phyloP scores from a whole-genome alignment of 2,888 invertebrate species.

The Arge pagana region DNA sequence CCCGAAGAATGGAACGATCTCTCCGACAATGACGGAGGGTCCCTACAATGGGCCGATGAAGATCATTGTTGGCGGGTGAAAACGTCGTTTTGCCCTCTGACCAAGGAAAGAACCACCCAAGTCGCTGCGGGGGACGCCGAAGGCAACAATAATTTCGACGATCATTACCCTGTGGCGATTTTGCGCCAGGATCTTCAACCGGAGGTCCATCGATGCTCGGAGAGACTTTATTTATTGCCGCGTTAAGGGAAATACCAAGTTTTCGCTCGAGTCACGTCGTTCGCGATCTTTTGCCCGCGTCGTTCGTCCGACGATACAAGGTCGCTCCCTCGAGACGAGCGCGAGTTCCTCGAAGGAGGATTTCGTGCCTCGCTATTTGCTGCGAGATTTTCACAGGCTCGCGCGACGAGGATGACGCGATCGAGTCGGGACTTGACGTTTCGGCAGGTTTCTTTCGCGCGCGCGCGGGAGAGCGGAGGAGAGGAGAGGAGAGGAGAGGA shows the following conservation, averaged over 20 bases:
- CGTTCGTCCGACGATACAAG: constrained; percentile 11
- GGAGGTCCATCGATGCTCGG: not conserved
- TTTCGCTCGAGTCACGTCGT: not conserved
- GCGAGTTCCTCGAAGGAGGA: too few relatives aligned
- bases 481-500: not conserved
- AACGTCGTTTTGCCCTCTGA: not conserved
- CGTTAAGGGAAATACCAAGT: not conserved
- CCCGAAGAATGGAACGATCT: constrained; percentile 2
- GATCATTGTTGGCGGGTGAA: constrained; percentile 12
- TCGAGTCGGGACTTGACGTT: too few relatives aligned
- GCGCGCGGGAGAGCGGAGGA: too few relatives aligned
- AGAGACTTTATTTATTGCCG: constrained; percentile 24
- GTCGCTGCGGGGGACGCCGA: constrained; percentile 18
- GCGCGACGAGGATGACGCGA: constrained; percentile 2
- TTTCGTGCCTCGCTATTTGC: too few relatives aligned
- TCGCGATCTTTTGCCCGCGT: not conserved
- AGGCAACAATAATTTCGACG: constrained; percentile 18
- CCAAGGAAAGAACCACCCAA: constrained; percentile 11
- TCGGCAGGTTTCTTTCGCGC: too few relatives aligned
- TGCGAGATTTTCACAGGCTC: not conserved
- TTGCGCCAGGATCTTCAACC: not conserved
- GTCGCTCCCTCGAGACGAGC: constrained; percentile 23
- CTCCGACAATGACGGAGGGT: not conserved
- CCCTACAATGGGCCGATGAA: constrained; percentile 14
- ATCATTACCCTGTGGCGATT: constrained; percentile 12